Evolutionary conservation across 2,797 vertebrate genomes (phyloP).

Genomic region (Gymnopithys bicolor): DNA sequence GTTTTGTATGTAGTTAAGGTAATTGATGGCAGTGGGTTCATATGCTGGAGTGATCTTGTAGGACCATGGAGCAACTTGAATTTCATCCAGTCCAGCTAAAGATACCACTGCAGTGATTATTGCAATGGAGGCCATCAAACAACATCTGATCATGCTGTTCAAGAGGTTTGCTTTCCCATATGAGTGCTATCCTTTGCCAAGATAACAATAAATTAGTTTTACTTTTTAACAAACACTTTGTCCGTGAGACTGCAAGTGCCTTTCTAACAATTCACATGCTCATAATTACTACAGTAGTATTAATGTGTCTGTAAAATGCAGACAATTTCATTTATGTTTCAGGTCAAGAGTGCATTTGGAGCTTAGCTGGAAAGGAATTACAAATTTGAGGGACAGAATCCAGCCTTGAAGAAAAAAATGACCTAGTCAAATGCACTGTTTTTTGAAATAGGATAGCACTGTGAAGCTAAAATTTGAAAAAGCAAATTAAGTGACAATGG

Average conservation of each 20-base stretch:
- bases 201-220: not conserved
- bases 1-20: not conserved
- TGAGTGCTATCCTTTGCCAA: not conserved
- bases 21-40: not conserved
- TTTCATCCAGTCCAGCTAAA: not conserved
- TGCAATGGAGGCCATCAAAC: not conserved
- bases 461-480: not conserved
- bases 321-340: not conserved
- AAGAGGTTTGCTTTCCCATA: not conserved
- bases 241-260: not conserved
- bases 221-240: not conserved
- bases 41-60: not conserved
- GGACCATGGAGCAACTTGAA: not conserved
- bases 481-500: accelerated
- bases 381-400: not conserved
- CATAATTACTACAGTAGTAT: not conserved
- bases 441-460: not conserved
- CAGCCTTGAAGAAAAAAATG: not conserved
- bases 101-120: not conserved
- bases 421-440: not conserved
- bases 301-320: not conserved
- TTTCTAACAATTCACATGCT: not conserved
- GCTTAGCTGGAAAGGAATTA: not conserved
- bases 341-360: not conserved
- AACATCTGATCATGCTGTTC: not conserved